Base-by-base conservation (phyloP, 2,888 invertebrate genomes). In the Chymomyza amoena region DNA sequence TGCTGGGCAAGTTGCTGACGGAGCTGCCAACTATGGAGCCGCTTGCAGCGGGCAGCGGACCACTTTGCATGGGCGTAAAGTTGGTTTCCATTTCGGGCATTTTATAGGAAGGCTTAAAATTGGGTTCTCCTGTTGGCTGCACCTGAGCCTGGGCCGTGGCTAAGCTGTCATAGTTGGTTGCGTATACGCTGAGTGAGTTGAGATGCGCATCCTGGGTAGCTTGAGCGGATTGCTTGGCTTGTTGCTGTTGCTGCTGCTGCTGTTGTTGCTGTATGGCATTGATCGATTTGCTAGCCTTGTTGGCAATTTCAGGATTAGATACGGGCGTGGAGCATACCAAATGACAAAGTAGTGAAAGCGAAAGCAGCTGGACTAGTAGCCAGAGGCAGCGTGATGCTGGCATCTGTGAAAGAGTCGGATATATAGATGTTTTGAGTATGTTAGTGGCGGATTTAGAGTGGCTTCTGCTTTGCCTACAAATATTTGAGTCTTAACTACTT, bases 51-150 rank as follows among this genome's bases (percentile, higher is more conserved):
- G 69, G 70, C 2, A 68, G 63, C 54, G 69, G 69, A 16, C 59
- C 63, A 20, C 68, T 77, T 45, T 89, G 90, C 68, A 91, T 89
- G n/a, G 91, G 91, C 50, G 87, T 87, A 65, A 91, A 91, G 72
- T 91, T 91, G 1, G 87, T 87, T 62, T 91, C 91, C 76, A 91
- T 83, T 70, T 90, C 87, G 54, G 91, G 90, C 61, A 90, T 28
- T 62, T 89, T 88, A 20, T 86, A 90, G 0, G 90, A 89, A 10
- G 91, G 87, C 73, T 90, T 90, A 18, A 89, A 90, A 45, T 77
- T 67, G 9, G 63, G 59, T 0, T 71, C 67, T 18, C 16, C 16
- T 15, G 61, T 54, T 15, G 66, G 69, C 61, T 75, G 75, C 1
- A 36, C 54, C 67, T 77, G 79, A 10, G 73, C 67, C 28, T 73